phyloP scores from a whole-genome alignment of 2,888 invertebrate genomes.

The Opisthograptis luteolata region DNA sequence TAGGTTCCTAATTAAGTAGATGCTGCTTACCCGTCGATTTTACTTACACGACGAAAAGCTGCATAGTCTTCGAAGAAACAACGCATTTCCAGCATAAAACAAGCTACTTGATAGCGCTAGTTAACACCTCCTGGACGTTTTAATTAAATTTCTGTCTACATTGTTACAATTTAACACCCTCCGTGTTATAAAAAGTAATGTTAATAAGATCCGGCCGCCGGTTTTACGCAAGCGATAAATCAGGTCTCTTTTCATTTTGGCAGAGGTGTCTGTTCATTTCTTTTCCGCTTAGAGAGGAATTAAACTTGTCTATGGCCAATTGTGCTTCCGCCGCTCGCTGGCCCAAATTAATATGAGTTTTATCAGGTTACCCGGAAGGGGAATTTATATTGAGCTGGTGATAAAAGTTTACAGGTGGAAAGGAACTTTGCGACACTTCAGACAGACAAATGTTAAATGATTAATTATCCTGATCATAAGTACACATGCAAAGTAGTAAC shows the following conservation, averaged over 20 bases:
- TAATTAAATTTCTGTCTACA: slow-evolving; percentile 80
- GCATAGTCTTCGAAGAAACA: slow-evolving; percentile 37
- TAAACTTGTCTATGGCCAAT: slow-evolving; percentile 75
- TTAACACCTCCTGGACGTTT: slow-evolving; percentile 75
- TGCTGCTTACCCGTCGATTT: slow-evolving; percentile 7
- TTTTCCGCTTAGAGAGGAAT: slow-evolving; percentile 69
- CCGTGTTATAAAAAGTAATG: slow-evolving; percentile 81
- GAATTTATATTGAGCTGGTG: slow-evolving; percentile 24
- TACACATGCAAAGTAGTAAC: too few relatives aligned
- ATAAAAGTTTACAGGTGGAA: slow-evolving; percentile 17
- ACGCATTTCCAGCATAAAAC: slow-evolving; percentile 49
- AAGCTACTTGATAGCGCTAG: slow-evolving; percentile 68
- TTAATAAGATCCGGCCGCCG: slow-evolving; percentile 76
- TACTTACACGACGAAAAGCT: slow-evolving; percentile 35
- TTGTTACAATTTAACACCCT: slow-evolving; percentile 77
- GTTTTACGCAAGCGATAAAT: slow-evolving; percentile 77
- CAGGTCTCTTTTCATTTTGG: slow-evolving; percentile 78
- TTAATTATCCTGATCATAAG: too few relatives aligned
- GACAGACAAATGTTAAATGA: not conserved
- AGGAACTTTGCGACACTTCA: slow-evolving; percentile 6
- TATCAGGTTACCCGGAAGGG: slow-evolving; percentile 20
- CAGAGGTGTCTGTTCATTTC: slow-evolving; percentile 77
- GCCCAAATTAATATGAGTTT: slow-evolving; percentile 55
- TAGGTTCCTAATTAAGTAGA: too few relatives aligned
- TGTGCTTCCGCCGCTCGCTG: slow-evolving; percentile 53